These are phyloP conservation scores for Garrulus glandarius DNA, from an alignment of 2,797 vertebrate species.

Conservation along the genomic window DNA sequence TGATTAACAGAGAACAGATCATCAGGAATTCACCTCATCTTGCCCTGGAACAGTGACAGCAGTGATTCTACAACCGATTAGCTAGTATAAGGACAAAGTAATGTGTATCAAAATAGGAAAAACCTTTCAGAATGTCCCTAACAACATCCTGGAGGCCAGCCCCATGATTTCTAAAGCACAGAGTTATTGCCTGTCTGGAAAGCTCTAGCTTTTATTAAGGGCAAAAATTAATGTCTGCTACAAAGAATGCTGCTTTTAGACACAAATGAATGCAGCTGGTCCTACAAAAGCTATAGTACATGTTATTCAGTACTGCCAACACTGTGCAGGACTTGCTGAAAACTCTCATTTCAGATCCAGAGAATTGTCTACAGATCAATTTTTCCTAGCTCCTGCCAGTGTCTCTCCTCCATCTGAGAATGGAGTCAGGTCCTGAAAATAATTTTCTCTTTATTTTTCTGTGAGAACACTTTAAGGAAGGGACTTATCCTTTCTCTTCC, in stretches of 20 bases:
- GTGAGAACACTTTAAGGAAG: neutral
- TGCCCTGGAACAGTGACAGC: neutral
- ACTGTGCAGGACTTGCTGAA: neutral
- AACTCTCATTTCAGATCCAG: neutral
- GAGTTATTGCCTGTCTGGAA: neutral
- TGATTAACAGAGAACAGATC: neutral
- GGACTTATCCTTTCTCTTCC: neutral
- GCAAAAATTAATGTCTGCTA: neutral
- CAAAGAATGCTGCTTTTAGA: neutral
- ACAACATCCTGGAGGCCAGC: neutral
- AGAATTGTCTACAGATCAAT: neutral
- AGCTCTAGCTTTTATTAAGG: neutral
- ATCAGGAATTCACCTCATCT: neutral
- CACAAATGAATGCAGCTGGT: neutral
- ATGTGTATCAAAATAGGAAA: neutral
- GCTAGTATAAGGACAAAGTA: neutral
- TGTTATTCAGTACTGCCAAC: neutral
- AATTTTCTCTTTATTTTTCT: neutral
- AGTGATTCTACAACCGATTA: neutral
- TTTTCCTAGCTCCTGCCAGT: neutral
- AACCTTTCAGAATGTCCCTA: neutral
- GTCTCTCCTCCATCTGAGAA: neutral
- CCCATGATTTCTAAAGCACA: neutral
- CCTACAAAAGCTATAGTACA: neutral
- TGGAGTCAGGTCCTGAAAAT: neutral